Percentiles rank a stretch among this genome's conserved stretches.
phyloP scores from a whole-genome alignment of 2,797 vertebrate genomes.

The Okamejei kenojei region DNA sequence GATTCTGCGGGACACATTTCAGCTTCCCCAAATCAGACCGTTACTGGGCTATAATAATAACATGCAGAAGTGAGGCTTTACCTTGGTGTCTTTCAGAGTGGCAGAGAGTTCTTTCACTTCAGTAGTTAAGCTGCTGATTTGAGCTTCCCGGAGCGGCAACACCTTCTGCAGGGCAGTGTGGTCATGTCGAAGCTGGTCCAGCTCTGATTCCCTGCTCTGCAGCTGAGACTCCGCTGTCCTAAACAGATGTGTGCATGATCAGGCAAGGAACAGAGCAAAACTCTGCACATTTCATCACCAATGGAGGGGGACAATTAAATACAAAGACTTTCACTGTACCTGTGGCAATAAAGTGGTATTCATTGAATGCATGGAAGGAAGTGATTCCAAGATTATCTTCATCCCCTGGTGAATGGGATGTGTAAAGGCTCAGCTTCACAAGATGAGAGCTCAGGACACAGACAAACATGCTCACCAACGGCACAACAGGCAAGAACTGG shows the following conservation, averaged over 20 bases:
- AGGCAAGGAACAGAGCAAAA: too few relatives aligned
- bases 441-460: neutral
- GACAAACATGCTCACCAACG: too few relatives aligned
- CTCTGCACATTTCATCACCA: too few relatives aligned
- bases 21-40: too few relatives aligned
- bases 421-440: neutral
- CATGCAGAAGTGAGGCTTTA: neutral
- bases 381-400: too few relatives aligned
- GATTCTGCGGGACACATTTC: too few relatives aligned
- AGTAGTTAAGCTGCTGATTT: neutral
- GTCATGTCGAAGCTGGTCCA: neutral
- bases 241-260: neutral
- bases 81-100: neutral
- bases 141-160: neutral
- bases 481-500: neutral
- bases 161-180: neutral
- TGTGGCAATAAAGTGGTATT: too few relatives aligned
- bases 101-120: neutral
- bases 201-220: neutral
- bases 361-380: too few relatives aligned
- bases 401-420: neutral
- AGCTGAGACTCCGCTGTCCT: neutral
- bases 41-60: too few relatives aligned
- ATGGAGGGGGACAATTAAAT: too few relatives aligned
- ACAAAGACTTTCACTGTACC: too few relatives aligned